These are phyloP conservation scores for Oryzias sinensis DNA, from an alignment of 2,797 vertebrate species.

Conservation along the genomic window DNA sequence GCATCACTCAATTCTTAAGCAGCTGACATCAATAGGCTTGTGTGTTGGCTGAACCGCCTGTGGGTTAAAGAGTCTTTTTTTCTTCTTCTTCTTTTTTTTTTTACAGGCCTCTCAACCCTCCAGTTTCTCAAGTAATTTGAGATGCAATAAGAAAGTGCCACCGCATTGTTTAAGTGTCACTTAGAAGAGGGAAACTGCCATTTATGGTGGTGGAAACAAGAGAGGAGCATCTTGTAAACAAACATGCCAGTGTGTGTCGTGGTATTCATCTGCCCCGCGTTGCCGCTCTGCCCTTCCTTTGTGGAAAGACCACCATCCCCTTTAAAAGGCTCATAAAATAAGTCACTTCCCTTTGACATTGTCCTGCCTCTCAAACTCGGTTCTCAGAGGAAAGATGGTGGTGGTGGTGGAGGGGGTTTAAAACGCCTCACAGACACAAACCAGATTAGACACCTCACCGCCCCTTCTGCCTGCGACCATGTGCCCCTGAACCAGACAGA, in stretches of 20 bases:
- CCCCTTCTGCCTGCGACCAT: conserved; percentile 74
- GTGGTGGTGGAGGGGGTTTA: conserved; percentile 55
- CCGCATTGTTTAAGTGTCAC: conserved; percentile 45
- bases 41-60: conserved; percentile 29
- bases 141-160: conserved; percentile 39
- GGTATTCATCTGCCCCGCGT: conserved; percentile 56
- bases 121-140: conserved; percentile 37
- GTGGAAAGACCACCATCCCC: conserved; percentile 54
- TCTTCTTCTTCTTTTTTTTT: conserved; percentile 8
- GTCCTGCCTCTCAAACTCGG: conserved; percentile 63
- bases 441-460: conserved; percentile 76
- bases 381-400: conserved; percentile 64
- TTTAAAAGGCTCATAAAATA: conserved; percentile 78
- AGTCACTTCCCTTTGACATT: conserved; percentile 79
- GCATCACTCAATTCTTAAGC: conserved; percentile 30
- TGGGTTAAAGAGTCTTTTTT: conserved; percentile 7
- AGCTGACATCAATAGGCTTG: conserved; percentile 46
- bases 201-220: conserved; percentile 64
- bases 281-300: conserved; percentile 49
- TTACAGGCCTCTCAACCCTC: conserved; percentile 22
- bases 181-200: conserved; percentile 44
- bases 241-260: conserved; percentile 60
- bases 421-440: conserved; percentile 75
- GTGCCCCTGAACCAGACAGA: conserved; percentile 69
- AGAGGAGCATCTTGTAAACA: conserved; percentile 66